A percentile compares a stretch with the other conserved stretches of the same genome.
phyloP scores from a whole-genome alignment of 2,113 vertebrate species.

The Progne subis region DNA sequence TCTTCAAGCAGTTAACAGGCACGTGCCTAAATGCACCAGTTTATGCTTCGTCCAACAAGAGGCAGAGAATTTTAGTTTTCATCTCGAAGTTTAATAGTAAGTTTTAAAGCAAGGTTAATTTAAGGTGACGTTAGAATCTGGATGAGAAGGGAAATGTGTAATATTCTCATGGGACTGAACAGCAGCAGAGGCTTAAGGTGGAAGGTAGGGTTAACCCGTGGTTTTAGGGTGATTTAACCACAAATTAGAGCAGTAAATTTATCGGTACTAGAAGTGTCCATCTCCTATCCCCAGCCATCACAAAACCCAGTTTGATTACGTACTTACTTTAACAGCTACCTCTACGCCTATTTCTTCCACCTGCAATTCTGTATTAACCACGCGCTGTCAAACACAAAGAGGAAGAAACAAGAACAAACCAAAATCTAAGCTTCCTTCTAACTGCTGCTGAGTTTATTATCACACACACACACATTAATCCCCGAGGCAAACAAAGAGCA shows the following conservation, averaged over 20 bases:
- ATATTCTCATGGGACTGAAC: not conserved
- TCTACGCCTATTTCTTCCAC: constrained; percentile 87
- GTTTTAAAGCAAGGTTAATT: not conserved
- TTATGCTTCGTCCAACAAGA: not conserved
- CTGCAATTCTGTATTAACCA: constrained; percentile 81
- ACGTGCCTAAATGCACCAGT: not conserved
- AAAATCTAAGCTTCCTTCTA: constrained; percentile 34
- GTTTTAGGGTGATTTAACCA: not conserved
- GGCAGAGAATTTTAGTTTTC: not conserved
- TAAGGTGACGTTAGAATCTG: not conserved
- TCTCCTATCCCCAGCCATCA: not conserved
- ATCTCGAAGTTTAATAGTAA: not conserved
- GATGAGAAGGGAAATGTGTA: not conserved
- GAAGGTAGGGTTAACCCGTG: not conserved
- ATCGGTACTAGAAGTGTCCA: not conserved
- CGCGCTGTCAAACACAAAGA: constrained; percentile 73
- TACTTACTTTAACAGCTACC: constrained; percentile 84
- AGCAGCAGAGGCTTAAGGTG: not conserved
- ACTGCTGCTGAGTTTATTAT: not conserved
- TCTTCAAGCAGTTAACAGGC: not conserved
- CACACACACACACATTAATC: not conserved
- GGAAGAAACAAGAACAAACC: not conserved
- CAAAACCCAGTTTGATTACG: not conserved
- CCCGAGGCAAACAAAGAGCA: not conserved
- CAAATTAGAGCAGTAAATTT: not conserved